Percentiles rank a stretch among this genome's conserved stretches.
Evolutionary conservation across 2,113 vertebrate species (phyloP).

Genomic region (Python bivittatus): DNA sequence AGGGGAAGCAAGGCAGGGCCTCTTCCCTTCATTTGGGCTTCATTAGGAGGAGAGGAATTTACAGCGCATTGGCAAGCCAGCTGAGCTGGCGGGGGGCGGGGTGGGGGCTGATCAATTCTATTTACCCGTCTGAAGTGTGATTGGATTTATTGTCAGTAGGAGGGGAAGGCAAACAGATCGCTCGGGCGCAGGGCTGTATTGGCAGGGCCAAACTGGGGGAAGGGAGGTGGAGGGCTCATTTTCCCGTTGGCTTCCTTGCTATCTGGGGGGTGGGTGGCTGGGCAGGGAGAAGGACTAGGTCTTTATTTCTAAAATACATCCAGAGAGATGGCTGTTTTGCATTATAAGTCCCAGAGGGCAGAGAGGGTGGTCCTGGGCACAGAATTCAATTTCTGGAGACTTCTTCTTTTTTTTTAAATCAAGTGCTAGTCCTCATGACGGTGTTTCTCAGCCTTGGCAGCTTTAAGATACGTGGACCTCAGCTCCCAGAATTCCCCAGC

Average conservation of each 20-base stretch:
- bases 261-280: too few relatives aligned
- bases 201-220: constrained; percentile 76
- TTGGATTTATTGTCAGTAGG: constrained; percentile 80
- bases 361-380: too few relatives aligned
- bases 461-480: too few relatives aligned
- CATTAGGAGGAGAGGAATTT: constrained; percentile 41
- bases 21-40: constrained; percentile 45
- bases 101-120: constrained; percentile 69
- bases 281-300: too few relatives aligned
- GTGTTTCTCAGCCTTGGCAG: too few relatives aligned
- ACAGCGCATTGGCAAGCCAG: not conserved
- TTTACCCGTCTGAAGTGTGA: constrained; percentile 83
- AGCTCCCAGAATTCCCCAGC: too few relatives aligned
- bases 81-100: not conserved
- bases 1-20: constrained; percentile 30
- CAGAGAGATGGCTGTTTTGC: too few relatives aligned
- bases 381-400: too few relatives aligned
- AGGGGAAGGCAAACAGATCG: constrained; percentile 72
- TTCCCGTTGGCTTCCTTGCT: not conserved
- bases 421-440: too few relatives aligned
- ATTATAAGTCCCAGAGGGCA: too few relatives aligned
- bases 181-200: constrained; percentile 72
- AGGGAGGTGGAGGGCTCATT: constrained; percentile 61
- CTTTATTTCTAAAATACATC: too few relatives aligned
- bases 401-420: too few relatives aligned